Conservation (phyloP, 1,140 invertebrate species). For the Melitaea cinxia region DNA sequence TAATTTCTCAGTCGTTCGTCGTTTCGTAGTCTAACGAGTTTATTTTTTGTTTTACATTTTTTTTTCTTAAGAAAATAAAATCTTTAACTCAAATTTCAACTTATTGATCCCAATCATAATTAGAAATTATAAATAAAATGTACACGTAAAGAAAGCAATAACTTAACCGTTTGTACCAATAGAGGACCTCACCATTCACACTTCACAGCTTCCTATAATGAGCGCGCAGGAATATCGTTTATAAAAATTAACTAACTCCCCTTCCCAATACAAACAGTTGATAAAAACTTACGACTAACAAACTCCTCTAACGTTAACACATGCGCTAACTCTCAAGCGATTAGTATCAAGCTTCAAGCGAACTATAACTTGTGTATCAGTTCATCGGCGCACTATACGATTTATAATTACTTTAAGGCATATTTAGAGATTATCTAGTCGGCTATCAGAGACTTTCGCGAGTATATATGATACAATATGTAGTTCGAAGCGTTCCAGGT, state of each 20-base stretch:
- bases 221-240: constrained; percentile 77
- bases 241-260: constrained; percentile 66
- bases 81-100: constrained; percentile 70
- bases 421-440: constrained; percentile 55
- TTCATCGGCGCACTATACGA: constrained; percentile 37
- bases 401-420: constrained; percentile 63
- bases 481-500: constrained; percentile 43
- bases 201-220: constrained; percentile 43
- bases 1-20: constrained; percentile 80
- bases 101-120: constrained; percentile 76
- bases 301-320: constrained; percentile 64
- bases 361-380: constrained; percentile 34
- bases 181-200: constrained; percentile 68
- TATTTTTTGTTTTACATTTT: constrained; percentile 58
- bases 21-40: constrained; percentile 65
- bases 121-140: constrained; percentile 67
- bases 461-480: constrained; percentile 51
- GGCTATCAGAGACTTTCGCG: constrained; percentile 55
- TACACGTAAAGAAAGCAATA: constrained; percentile 61
- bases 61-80: constrained; percentile 77
- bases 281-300: constrained; percentile 79
- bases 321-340: constrained; percentile 57
- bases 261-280: constrained; percentile 74
- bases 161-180: constrained; percentile 73
- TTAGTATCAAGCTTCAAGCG: constrained; percentile 60